Base-by-base conservation (phyloP, 2,888 invertebrate species). In the Ectobius pallidus region DNA sequence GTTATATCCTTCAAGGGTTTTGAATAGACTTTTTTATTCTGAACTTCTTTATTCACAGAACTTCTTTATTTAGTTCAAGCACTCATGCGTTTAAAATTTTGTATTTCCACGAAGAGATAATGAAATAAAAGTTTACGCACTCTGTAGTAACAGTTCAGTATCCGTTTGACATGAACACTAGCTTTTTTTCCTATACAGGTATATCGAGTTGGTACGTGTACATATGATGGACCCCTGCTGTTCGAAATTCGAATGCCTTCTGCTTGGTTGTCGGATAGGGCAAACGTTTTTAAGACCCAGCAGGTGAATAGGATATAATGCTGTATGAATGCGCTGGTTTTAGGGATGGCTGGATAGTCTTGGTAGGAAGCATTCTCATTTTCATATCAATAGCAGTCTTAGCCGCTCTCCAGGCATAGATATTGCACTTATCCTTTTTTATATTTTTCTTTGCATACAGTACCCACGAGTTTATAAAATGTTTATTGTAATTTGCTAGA, bases 341-440 rank as follows among this genome's bases (percentile, higher is more conserved):
- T 52, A 22, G 52, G 52, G 22, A 18, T 46, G n/a, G n/a, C 18
- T 18, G 9, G 11, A 46, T 25, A 22, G 58, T 58, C 58, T 14
- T 61, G 55, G 65, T 16, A 65, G 34, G 65, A 39, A 58, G 52
- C 55, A 39, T 18, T 18, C 69, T 73, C 73, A 73, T 73, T 73
- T 69, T 73, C 69, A 73, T 73, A 73, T 73, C 73, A 73, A 69
- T 73, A 44, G 42, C 39, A 22, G 34, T 46, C 55, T 69, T 69
- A 62, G 62, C 61, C 62, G 72, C 62, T 49, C 46, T 34, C 25
- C 63, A n/a, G 18, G 22, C 70, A 18, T 20, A 20, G 18, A 46
- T 55, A 52, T 46, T 71, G 65, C 32, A 52, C 65, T 52, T 65
- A 16, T 62, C 65, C 27, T 65, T 71, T 71, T 55, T 65, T 71